phyloP scores from a whole-genome alignment of 2,888 invertebrate species.

The Callosobruchus maculatus region DNA sequence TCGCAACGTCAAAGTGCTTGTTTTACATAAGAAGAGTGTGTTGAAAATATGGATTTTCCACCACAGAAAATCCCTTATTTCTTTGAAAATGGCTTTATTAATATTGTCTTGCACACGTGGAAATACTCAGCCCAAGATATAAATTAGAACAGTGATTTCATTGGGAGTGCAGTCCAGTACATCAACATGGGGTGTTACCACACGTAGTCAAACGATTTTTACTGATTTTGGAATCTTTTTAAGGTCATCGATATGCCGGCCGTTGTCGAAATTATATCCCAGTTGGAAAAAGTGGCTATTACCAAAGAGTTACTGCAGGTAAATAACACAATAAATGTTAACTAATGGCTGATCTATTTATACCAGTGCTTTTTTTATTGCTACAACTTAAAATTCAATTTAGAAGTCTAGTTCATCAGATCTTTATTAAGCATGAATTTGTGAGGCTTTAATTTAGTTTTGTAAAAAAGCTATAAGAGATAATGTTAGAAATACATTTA shows the following conservation, averaged over 20 bases:
- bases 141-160: constrained; percentile 11
- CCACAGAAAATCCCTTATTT: neutral
- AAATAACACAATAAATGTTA: constrained; percentile 33
- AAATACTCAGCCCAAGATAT: neutral
- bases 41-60: neutral
- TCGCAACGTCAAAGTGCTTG: constrained; percentile 36
- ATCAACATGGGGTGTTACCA: constrained; percentile 26
- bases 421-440: neutral
- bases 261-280: constrained; percentile 89
- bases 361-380: neutral
- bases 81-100: neutral
- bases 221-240: constrained; percentile 38
- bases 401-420: neutral
- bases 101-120: neutral
- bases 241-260: constrained; percentile 94
- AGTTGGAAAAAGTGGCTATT: constrained; percentile 86
- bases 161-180: constrained; percentile 25
- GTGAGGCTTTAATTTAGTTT: neutral
- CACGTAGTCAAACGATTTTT: constrained; percentile 9
- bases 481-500: neutral
- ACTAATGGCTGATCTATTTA: neutral
- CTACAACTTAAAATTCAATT: neutral
- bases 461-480: neutral
- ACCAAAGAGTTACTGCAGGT: constrained; percentile 90
- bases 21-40: constrained; percentile 33